Evolutionary conservation across 2,888 invertebrate genomes (phyloP).

Genomic region (Acanthosepion pharaonis): DNA sequence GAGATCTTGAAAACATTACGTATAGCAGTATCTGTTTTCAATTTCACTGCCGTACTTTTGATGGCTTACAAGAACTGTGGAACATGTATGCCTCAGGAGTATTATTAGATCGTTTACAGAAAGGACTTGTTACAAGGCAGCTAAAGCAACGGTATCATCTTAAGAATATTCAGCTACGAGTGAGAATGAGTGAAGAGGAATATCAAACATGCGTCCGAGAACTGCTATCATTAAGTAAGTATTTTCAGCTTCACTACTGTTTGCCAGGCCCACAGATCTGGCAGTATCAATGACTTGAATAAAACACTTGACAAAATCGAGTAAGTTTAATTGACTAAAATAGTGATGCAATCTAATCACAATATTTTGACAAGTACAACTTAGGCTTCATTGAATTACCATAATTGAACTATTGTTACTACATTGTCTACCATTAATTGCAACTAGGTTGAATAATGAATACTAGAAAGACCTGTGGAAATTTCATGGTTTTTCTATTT

Average conservation of each 20-base stretch:
- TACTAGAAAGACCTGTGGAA: too few species aligned
- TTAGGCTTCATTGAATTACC: too few species aligned
- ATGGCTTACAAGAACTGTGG: constrained; percentile 56
- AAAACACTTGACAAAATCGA: too few species aligned
- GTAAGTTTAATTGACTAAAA: too few species aligned
- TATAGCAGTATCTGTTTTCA: constrained; percentile 58
- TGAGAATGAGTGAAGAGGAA: constrained; percentile 56
- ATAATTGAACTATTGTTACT: too few species aligned
- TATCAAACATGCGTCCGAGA: constrained; percentile 56
- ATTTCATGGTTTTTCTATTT: too few species aligned
- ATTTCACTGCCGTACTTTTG: constrained; percentile 52
- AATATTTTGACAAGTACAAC: too few species aligned
- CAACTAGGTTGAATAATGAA: too few species aligned
- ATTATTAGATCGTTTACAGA: constrained; percentile 54
- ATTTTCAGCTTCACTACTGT: not conserved
- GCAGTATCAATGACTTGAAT: too few species aligned
- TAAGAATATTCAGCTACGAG: constrained; percentile 52
- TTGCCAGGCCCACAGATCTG: not conserved
- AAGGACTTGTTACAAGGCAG: constrained; percentile 55
- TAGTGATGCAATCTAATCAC: too few species aligned
- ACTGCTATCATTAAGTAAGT: constrained; percentile 56
- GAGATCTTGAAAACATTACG: constrained; percentile 54
- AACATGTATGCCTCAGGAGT: constrained; percentile 55
- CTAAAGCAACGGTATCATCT: constrained; percentile 53
- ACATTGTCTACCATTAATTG: too few species aligned